Evolutionary conservation across 2,113 vertebrate species (phyloP).

Genomic region (Dipodomys spectabilis): DNA sequence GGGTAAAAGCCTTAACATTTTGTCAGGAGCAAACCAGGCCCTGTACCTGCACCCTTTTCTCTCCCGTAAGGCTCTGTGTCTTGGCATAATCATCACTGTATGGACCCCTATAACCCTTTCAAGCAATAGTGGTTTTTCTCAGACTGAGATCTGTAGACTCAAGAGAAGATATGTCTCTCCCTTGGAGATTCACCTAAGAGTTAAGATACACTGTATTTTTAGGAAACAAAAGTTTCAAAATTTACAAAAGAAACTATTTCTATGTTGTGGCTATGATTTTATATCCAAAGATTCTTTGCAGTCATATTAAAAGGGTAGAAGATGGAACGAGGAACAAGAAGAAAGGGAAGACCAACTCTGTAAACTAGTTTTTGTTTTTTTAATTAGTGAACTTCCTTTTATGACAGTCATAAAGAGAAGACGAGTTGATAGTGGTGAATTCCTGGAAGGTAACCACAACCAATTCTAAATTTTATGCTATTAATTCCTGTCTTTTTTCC

Average conservation of each 20-base stretch:
- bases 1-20: neutral
- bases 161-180: neutral
- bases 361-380: neutral
- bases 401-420: too few species aligned
- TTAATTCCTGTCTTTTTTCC: neutral
- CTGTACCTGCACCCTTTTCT: neutral
- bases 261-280: neutral
- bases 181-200: neutral
- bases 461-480: neutral
- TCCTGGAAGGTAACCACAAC: neutral
- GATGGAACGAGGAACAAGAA: neutral
- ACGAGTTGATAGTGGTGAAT: neutral
- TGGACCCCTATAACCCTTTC: neutral
- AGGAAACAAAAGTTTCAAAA: slow-evolving; percentile 23
- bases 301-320: neutral
- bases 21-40: slow-evolving; percentile 1
- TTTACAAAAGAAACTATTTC: neutral
- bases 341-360: neutral
- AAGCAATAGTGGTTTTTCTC: neutral
- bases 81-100: neutral
- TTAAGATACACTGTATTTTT: slow-evolving; percentile 30
- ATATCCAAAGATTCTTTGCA: neutral
- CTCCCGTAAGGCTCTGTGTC: neutral
- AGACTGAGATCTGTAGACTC: neutral
- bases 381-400: neutral